Evolutionary conservation across 2,113 vertebrate species (phyloP).

Genomic region (Scytalopus superciliaris): DNA sequence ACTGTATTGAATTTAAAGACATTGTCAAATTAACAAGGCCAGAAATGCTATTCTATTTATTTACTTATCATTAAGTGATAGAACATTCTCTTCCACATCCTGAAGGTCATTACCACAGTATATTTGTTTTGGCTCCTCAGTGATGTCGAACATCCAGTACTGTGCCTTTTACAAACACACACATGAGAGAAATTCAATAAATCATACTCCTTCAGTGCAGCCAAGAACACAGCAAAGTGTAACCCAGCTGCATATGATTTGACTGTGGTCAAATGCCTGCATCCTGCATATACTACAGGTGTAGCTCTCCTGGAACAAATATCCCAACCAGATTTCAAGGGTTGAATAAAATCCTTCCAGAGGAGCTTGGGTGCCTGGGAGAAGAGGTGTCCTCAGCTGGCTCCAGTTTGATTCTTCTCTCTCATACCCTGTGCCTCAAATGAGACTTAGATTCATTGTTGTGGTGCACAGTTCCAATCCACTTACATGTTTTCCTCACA

Average conservation of each 20-base stretch:
- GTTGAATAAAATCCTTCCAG: not conserved
- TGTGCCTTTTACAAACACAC: not conserved
- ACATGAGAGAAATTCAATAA: not conserved
- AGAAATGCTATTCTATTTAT: conserved; percentile 19
- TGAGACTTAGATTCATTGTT: not conserved
- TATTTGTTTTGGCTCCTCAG: conserved; percentile 20
- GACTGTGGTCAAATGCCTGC: not conserved
- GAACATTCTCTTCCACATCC: conserved; percentile 24
- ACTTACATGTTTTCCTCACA: not conserved
- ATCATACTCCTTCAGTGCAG: not conserved
- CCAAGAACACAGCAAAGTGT: not conserved
- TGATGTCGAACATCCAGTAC: not conserved
- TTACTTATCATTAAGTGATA: conserved; percentile 6
- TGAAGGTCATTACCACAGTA: conserved; percentile 7
- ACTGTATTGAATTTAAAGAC: not conserved
- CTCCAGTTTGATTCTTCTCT: not conserved
- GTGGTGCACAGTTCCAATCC: not conserved
- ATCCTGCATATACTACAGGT: not conserved
- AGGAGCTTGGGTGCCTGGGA: not conserved
- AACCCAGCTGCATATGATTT: not conserved
- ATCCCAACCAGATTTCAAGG: not conserved
- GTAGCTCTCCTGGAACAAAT: not conserved
- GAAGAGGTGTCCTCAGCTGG: not conserved
- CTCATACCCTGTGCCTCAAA: not conserved
- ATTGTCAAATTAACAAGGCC: not conserved